phyloP scores from a whole-genome alignment of 2,113 vertebrate genomes.

The Gulo gulo region DNA sequence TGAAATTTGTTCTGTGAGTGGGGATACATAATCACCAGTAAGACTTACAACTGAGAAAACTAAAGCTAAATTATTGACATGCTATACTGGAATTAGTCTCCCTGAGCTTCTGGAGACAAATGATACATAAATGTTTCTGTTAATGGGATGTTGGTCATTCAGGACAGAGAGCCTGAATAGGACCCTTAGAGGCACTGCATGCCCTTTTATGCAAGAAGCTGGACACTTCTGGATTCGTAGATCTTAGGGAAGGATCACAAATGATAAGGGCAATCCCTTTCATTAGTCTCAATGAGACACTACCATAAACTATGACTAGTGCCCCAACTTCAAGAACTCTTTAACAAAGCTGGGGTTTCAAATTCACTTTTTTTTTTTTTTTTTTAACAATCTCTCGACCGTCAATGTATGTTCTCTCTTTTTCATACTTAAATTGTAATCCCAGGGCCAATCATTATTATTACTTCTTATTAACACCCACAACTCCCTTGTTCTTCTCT shows the following conservation, averaged over 20 bases:
- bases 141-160: not conserved
- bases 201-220: not conserved
- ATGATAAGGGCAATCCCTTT: not conserved
- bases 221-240: not conserved
- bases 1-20: not conserved
- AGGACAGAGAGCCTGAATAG: not conserved
- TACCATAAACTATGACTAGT: not conserved
- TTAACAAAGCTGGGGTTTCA: not conserved
- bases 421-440: not conserved
- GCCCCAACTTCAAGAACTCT: not conserved
- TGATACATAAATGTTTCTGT: not conserved
- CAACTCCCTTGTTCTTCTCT: not conserved
- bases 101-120: not conserved
- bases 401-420: not conserved
- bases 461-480: not conserved
- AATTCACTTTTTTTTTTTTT: not conserved
- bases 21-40: not conserved
- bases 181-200: not conserved
- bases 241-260: not conserved
- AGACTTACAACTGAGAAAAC: not conserved
- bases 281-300: not conserved
- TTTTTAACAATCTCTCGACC: too few relatives aligned
- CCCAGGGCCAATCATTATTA: not conserved
- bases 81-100: not conserved
- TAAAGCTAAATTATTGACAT: not conserved